Conservation (phyloP, 1,140 invertebrate genomes). For the Trichonephila clavipes region DNA sequence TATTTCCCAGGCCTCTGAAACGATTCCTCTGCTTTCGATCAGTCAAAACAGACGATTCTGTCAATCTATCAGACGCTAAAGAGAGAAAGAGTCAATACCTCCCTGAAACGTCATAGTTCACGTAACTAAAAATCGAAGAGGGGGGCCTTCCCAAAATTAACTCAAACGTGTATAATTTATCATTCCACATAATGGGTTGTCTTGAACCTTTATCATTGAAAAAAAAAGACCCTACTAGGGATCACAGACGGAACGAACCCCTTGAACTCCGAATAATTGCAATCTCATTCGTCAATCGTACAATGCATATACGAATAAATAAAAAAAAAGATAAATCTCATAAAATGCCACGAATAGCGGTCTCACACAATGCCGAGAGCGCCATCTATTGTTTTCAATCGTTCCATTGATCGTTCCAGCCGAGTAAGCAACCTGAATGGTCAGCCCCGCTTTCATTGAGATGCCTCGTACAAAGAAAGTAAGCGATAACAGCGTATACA, state of each 20-base stretch:
- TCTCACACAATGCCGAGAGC: background rate
- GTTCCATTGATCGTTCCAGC: slow-evolving; percentile 41
- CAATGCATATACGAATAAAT: background rate
- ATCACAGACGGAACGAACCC: background rate
- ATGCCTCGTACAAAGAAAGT: slow-evolving; percentile 13
- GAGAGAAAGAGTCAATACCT: background rate
- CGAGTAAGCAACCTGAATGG: slow-evolving; percentile 43
- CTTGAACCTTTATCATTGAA: slow-evolving; percentile 4
- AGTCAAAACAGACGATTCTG: no score
- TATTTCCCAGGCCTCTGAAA: no score
- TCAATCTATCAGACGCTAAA: no score
- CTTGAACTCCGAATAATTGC: slow-evolving; percentile 12
- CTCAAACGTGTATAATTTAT: background rate
- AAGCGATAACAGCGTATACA: background rate
- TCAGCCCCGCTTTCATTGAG: slow-evolving; percentile 25
- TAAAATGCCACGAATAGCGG: slow-evolving; percentile 10
- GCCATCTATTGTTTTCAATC: slow-evolving; percentile 14
- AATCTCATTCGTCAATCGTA: slow-evolving; percentile 16
- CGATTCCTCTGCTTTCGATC: no score
- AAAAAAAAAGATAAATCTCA: background rate
- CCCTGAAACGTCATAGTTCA: background rate
- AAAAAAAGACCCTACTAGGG: background rate
- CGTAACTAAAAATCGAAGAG: background rate
- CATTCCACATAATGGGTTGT: background rate
- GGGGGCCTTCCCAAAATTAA: background rate